phyloP scores from a whole-genome alignment of 2,797 vertebrate species.

The Malurus leucopterus region DNA sequence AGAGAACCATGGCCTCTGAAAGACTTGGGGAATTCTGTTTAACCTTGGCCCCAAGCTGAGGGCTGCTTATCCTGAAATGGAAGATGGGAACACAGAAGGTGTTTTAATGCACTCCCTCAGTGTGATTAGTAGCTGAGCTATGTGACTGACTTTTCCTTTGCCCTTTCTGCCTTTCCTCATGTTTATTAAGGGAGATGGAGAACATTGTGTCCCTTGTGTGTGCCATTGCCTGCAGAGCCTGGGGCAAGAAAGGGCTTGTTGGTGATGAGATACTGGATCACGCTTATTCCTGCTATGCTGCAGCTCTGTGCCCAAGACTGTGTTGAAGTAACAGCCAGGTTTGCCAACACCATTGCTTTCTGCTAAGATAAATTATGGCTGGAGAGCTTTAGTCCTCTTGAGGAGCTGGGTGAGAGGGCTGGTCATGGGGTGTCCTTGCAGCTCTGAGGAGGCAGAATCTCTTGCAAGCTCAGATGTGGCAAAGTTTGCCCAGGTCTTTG shows the following conservation, averaged over 20 bases:
- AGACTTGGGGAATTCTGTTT: background rate
- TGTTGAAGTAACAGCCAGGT: background rate
- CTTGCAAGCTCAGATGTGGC: background rate
- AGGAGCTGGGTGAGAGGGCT: background rate
- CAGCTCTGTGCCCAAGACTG: background rate
- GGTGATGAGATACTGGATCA: background rate
- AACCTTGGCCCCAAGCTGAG: background rate
- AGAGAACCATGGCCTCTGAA: background rate
- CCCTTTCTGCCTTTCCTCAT: background rate
- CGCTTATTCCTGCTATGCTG: background rate
- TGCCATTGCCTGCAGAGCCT: background rate
- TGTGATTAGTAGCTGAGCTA: background rate
- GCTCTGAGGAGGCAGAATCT: background rate
- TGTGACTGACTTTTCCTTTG: background rate
- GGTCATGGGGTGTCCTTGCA: background rate
- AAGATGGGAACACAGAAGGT: background rate
- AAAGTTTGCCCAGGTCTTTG: background rate
- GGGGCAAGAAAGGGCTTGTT: slow-evolving; percentile 26
- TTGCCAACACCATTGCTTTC: background rate
- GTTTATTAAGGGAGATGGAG: background rate
- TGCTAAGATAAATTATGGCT: background rate
- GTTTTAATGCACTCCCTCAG: background rate
- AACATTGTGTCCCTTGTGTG: background rate
- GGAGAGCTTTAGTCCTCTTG: background rate
- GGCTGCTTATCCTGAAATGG: background rate